Base-by-base conservation (phyloP, 2,888 invertebrate species). In the Hirtodrosophila duncani region DNA sequence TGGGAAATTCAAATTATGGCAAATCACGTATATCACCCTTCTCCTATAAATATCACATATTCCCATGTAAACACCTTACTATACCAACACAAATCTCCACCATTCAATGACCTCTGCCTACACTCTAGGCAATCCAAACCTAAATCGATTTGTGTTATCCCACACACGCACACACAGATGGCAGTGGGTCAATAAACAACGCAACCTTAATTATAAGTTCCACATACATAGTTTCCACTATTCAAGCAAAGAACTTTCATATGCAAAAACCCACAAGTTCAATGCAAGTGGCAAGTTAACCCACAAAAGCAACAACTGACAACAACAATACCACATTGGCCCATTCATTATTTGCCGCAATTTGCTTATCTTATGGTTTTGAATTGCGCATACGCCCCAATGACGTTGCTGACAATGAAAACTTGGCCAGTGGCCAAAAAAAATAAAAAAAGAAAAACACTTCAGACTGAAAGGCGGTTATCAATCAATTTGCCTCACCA, bases 301-400 rank as follows among this genome's bases (percentile, higher is more conserved):
- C n/a, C n/a, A n/a, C n/a, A n/a, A n/a, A n/a, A n/a, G 13, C 37
- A 13, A 23, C 39, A 45, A 31, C 31, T 20, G 42, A 33, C 6
- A 44, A 14, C 8, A 6, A 23, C 13, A 27, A 10, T 3, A 3
- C 9, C 3, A n/a, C n/a, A n/a, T n/a, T n/a, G n/a, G n/a, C n/a
- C n/a, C 58, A 41, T 67, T 63, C 50, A 63, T 57, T 51, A 44
- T 48, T 26, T 18, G 29, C 3, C 14, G 18, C 30, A 67, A 58
- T 67, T 70, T 55, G 56, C 77, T 75, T 70, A 79, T 63, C 71
- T 45, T 46, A 79, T 67, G 70, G 49, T 79, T 79, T 41, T 45
- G 30, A 21, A 65, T 80, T 71, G 78, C 65, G 65, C 69, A 80
- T 80, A 82, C 82, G 72, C 82, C 81, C 65, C 65, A 33, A n/a